Evolutionary conservation across 2,113 vertebrate genomes (phyloP).

Genomic region (Columba livia): DNA sequence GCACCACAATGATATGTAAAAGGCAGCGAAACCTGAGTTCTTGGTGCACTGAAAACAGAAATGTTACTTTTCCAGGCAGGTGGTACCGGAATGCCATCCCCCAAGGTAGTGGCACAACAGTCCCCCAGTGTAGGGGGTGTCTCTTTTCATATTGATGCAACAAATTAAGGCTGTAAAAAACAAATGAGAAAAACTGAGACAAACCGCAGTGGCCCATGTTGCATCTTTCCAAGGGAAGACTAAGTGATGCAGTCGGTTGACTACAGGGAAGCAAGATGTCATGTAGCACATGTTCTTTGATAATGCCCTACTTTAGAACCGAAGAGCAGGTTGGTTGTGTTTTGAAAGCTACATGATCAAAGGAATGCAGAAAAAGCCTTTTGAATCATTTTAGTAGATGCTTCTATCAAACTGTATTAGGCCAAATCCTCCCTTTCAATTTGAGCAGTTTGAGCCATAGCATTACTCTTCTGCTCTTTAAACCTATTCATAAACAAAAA

Average conservation of each 20-base stretch:
- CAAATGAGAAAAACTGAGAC: background rate
- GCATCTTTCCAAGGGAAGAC: background rate
- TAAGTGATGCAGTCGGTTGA: background rate
- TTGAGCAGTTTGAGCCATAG: slow-evolving; percentile 15
- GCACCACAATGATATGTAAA: rapidly evolving
- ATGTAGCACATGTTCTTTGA: slow-evolving; percentile 37
- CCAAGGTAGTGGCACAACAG: background rate
- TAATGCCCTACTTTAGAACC: slow-evolving; percentile 57
- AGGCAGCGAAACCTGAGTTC: background rate
- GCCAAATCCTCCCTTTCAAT: slow-evolving; percentile 41
- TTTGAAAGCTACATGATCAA: slow-evolving; percentile 60
- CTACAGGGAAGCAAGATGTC: slow-evolving; percentile 16
- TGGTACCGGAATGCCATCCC: background rate
- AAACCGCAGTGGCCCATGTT: rapidly evolving
- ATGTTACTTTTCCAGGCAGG: background rate
- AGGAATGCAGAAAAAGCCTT: slow-evolving; percentile 50
- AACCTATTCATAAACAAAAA: slow-evolving; percentile 57
- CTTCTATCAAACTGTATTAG: slow-evolving; percentile 55
- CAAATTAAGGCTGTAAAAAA: background rate
- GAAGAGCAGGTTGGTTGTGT: slow-evolving; percentile 52
- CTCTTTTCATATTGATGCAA: background rate
- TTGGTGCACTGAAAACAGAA: rapidly evolving
- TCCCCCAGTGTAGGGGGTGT: background rate
- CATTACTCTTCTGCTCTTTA: slow-evolving; percentile 25
- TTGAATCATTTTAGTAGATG: slow-evolving; percentile 50